Evolutionary conservation across 2,113 vertebrate genomes (phyloP).

Genomic region (Holacanthus passer): DNA sequence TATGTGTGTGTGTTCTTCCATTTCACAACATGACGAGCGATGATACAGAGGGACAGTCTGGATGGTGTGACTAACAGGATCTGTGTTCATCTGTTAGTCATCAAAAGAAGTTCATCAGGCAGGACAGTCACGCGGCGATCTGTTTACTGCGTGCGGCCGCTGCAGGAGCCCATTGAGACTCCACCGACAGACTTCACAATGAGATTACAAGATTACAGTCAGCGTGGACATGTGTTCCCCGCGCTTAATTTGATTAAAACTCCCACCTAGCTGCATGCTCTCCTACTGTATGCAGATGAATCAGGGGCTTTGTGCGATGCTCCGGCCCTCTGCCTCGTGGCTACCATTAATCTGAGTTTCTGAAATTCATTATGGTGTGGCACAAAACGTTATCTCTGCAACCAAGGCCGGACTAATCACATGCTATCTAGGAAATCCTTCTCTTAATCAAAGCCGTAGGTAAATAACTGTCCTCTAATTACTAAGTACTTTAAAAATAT

Average conservation of each 20-base stretch:
- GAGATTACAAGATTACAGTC: constrained; percentile 74
- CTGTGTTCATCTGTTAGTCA: constrained; percentile 53
- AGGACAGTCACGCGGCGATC: constrained; percentile 45
- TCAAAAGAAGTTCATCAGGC: constrained; percentile 47
- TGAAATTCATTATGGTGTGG: not conserved
- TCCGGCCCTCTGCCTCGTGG: not conserved
- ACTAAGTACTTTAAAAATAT: not conserved
- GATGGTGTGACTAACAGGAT: constrained; percentile 35
- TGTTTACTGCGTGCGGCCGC: constrained; percentile 54
- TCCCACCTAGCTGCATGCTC: constrained; percentile 41
- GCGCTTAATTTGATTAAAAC: constrained; percentile 70
- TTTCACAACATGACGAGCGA: constrained; percentile 21
- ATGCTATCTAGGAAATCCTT: not conserved
- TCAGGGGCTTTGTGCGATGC: constrained; percentile 15
- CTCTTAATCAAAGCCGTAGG: not conserved
- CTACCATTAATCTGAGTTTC: not conserved
- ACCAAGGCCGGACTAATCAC: not conserved
- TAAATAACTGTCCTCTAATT: not conserved
- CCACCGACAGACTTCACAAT: constrained; percentile 59
- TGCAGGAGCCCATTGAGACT: constrained; percentile 33
- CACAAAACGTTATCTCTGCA: not conserved
- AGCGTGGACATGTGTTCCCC: constrained; percentile 61
- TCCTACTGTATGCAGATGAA: constrained; percentile 49
- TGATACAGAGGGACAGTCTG: constrained; percentile 29
- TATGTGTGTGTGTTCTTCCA: not conserved